A percentile compares a stretch with the other conserved stretches of the same genome.
These are phyloP conservation scores for Platyscapa corneri DNA, from an alignment of 1,140 invertebrate genomes.

Conservation along the genomic window DNA sequence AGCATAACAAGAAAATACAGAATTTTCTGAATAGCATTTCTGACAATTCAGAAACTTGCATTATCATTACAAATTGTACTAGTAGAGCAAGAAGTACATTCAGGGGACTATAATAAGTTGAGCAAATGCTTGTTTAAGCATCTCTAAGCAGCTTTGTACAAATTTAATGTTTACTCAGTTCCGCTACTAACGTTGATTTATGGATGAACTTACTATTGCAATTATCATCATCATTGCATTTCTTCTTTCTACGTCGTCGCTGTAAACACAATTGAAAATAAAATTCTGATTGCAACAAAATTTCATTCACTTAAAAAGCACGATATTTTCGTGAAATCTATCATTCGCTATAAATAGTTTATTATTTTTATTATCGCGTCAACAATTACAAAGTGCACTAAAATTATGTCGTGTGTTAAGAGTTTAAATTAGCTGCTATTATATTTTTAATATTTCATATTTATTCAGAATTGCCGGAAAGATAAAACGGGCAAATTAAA, in stretches of 20 bases:
- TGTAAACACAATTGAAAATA: conserved; percentile 24
- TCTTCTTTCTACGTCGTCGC: conserved; percentile 40
- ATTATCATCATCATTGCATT: conserved; percentile 47
- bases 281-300: conserved; percentile 1
- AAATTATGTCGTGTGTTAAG: not conserved
- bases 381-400: not conserved
- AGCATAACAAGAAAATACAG: conserved; percentile 23
- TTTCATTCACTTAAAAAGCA: no score
- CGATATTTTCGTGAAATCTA: not conserved
- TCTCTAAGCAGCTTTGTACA: conserved; percentile 41
- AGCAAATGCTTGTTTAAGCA: conserved; percentile 38
- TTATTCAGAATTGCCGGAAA: not conserved
- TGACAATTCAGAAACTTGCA: conserved; percentile 19
- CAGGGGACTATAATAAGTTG: conserved; percentile 34
- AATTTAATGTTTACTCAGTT: conserved; percentile 40
- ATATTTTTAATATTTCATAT: not conserved
- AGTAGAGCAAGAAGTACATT: conserved; percentile 4
- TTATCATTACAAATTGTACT: conserved; percentile 35
- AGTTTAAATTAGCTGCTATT: not conserved
- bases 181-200: conserved; percentile 36
- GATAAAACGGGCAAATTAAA: not conserved
- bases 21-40: conserved; percentile 38
- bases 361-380: not conserved
- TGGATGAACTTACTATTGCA: conserved; percentile 45
- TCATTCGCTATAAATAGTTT: not conserved